Base-by-base conservation (phyloP, 2,888 invertebrate genomes). In the Drosophila ustulata region DNA sequence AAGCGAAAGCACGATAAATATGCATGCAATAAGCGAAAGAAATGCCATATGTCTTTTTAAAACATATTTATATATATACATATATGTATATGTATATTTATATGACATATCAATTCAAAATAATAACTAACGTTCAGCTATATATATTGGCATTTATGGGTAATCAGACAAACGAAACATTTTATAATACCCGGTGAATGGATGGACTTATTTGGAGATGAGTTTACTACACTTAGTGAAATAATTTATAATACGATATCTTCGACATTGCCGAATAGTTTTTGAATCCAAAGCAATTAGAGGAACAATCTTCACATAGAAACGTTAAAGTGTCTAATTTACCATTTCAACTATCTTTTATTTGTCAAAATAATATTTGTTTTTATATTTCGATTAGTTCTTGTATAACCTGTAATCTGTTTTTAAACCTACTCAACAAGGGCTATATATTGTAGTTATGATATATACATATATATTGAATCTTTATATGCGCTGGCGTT, bases 351-450 rank as follows among this genome's bases (percentile, higher is more conserved):
- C 3, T 43, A 26, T 25, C n/a, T 3, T 37, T 39, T n/a, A 1
- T 23, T 49, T 11, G 30, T 51, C 23, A 34, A 5, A 6, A 46
- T 28, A 26, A 7, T n/a, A 28, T n/a, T 37, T 2, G 4, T 34
- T 34, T 34, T 26, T 46, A 13, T 47, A 6, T 13, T 47, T 7
- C 30, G 28, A 47, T 30, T 11, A 28, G 41, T 43, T 34, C n/a
- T 30, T 39, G 9, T 18, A 46, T 34, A 65, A 41, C 56, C 28
- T 47, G 34, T 39, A 23, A 65, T 52, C 49, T 47, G 34, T 53
- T 11, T n/a, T 37, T 47, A 53, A 47, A 46, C 46, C 58, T 47
- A 47, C 25, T 34, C 50, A 34, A 55, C 58, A 59, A 43, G 4
- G 39, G 53, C 13, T 51, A 28, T 63, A 11, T 49, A 4, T 49